Base-by-base conservation (phyloP, 2,797 vertebrate genomes). In the Amniataba percoides region DNA sequence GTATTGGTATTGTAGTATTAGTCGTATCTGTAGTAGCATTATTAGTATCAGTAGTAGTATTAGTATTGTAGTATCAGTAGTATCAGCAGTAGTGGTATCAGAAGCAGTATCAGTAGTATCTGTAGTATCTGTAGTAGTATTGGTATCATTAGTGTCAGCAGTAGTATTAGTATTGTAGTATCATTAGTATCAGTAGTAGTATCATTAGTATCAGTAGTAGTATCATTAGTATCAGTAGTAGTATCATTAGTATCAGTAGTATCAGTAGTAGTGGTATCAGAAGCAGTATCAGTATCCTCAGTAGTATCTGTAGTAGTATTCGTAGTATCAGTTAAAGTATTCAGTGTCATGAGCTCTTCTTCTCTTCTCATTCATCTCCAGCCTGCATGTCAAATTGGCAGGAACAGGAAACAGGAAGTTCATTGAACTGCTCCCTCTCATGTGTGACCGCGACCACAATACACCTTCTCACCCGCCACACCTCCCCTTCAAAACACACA, bases 371-470 rank as follows among this genome's bases (percentile, higher is more conserved):
- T 82, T 80, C 68, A 61, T 65, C 34, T 76, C 65, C 65, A 72
- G 74, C 19, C 76, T 65, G 42, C 15, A 27, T 58, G 69, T 72
- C 65, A 57, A 62, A 78, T 75, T 36, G 83, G 23, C 68, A 21
- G 46, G 8, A 76, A 56, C 15, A 23, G 55, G 64, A 68, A 82
- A 70, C 56, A 71, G 81, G 83, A 86, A 80, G 81, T 84, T 21
- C 64, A 80, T 69, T 84, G 42, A 82, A 63, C 65, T 12, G 39
- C 78, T 71, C 66, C 42, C 31, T 74, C n/a, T 82, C 76, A 74
- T 72, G 75, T 77, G 78, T 81, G 77, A 78, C 68, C 66, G 19
- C 18, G 12, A 61, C 25, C 39, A 85, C 65, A 85, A 80, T 53
- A 16, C 42, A 61, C 19, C 36, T 9, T 5, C 23, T 15, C 57